phyloP scores from a whole-genome alignment of 1,140 invertebrate species.

The Oryctes rhinoceros region DNA sequence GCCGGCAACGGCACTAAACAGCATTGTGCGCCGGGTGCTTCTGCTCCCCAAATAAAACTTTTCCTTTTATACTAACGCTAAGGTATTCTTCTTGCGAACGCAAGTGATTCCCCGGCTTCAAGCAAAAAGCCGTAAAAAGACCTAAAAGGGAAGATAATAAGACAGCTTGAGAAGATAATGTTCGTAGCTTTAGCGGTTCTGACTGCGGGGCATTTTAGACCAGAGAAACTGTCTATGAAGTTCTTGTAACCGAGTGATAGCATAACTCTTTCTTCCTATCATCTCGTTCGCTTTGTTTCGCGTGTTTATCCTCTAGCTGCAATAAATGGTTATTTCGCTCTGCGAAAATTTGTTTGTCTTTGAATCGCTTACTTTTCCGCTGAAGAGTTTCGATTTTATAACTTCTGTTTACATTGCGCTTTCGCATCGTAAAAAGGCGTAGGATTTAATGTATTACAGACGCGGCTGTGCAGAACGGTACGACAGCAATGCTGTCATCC shows the following conservation, averaged over 20 bases:
- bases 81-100: neutral
- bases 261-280: neutral
- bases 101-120: neutral
- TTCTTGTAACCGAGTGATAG: neutral
- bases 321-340: no score
- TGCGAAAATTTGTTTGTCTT: no score
- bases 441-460: no score
- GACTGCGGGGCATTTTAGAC: neutral
- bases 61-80: neutral
- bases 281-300: neutral
- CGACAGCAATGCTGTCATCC: no score
- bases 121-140: conserved; percentile 10
- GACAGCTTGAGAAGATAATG: conserved; percentile 18
- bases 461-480: no score
- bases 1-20: neutral
- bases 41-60: neutral
- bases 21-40: neutral
- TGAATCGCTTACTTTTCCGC: no score
- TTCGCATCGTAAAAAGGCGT: no score
- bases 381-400: no score
- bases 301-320: neutral
- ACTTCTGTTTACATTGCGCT: no score
- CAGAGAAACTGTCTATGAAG: conserved; percentile 4
- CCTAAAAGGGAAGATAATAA: conserved; percentile 5
- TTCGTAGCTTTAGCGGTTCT: neutral